These are phyloP conservation scores for Ichneumoninae sp. DNA, from an alignment of 2,888 invertebrate species.

Conservation along the genomic window DNA sequence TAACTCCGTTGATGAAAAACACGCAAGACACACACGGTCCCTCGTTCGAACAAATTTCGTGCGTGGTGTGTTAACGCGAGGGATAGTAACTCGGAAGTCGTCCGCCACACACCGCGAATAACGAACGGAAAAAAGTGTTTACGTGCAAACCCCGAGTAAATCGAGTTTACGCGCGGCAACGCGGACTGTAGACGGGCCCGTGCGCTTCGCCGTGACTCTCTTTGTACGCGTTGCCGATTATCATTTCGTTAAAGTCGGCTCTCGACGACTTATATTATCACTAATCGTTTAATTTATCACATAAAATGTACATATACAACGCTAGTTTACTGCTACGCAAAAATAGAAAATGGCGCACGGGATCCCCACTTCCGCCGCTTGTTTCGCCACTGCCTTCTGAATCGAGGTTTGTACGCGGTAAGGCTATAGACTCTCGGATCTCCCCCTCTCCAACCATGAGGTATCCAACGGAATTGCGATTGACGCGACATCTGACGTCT, in stretches of 20 bases:
- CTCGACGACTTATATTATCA: conserved; percentile 67
- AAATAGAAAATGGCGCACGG: conserved; percentile 84
- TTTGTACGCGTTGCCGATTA: conserved; percentile 75
- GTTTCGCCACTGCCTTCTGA: conserved; percentile 78
- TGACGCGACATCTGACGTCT: conserved; percentile 33
- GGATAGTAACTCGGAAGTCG: conserved; percentile 20
- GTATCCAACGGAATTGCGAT: conserved; percentile 21
- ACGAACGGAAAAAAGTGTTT: conserved; percentile 65
- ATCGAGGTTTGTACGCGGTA: conserved; percentile 67
- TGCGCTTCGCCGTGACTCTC: conserved; percentile 71
- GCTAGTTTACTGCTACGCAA: conserved; percentile 83
- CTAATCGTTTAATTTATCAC: conserved; percentile 76
- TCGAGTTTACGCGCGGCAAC: conserved; percentile 70
- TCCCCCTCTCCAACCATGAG: not conserved
- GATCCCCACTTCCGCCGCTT: conserved; percentile 75
- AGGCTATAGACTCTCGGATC: conserved; percentile 28
- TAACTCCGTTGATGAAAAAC: conserved; percentile 35
- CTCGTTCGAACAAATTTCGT: conserved; percentile 33
- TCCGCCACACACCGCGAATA: conserved; percentile 36
- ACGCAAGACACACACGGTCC: conserved; percentile 18
- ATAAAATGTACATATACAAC: conserved; percentile 81
- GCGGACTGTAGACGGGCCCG: conserved; percentile 71
- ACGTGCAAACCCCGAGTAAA: conserved; percentile 57
- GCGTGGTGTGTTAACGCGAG: not conserved
- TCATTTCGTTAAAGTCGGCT: conserved; percentile 74